These are phyloP conservation scores for Microcebus murinus DNA, from an alignment of 2,113 vertebrate species.

Conservation along the genomic window DNA sequence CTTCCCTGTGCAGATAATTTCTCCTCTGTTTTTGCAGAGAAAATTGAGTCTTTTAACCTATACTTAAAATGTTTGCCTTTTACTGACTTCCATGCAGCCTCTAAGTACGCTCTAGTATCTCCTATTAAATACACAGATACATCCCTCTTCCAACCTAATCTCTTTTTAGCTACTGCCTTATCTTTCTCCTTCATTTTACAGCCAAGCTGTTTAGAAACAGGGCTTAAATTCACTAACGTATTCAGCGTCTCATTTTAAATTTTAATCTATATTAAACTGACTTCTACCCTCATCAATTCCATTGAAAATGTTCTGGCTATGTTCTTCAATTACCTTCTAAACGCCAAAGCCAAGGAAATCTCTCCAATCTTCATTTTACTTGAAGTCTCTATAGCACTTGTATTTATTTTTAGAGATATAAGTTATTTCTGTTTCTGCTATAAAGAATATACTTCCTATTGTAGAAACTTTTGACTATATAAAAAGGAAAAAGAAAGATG, in stretches of 20 bases:
- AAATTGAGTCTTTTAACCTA: constrained; percentile 50
- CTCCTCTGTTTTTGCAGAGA: neutral
- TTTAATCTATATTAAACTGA: constrained; percentile 50
- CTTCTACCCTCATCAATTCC: neutral
- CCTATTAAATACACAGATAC: neutral
- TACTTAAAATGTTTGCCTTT: neutral
- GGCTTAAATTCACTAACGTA: constrained; percentile 25
- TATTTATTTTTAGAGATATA: constrained; percentile 48
- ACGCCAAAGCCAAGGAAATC: neutral
- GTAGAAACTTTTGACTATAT: neutral
- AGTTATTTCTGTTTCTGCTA: neutral
- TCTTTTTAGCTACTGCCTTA: neutral
- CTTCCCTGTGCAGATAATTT: neutral
- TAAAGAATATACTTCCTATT: neutral
- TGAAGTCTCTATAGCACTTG: neutral
- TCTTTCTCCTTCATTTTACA: constrained; percentile 1
- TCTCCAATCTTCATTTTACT: neutral
- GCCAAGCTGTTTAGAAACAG: constrained; percentile 30
- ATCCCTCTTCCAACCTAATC: neutral
- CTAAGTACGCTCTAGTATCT: neutral
- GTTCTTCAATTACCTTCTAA: constrained; percentile 38
- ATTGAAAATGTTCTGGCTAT: neutral
- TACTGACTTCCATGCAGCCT: neutral
- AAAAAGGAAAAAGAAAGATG: neutral
- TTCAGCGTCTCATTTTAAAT: constrained; percentile 50